Percentiles rank a stretch among this genome's conserved stretches.
phyloP scores from a whole-genome alignment of 2,888 invertebrate genomes.

The Eugnorisma glareosa region DNA sequence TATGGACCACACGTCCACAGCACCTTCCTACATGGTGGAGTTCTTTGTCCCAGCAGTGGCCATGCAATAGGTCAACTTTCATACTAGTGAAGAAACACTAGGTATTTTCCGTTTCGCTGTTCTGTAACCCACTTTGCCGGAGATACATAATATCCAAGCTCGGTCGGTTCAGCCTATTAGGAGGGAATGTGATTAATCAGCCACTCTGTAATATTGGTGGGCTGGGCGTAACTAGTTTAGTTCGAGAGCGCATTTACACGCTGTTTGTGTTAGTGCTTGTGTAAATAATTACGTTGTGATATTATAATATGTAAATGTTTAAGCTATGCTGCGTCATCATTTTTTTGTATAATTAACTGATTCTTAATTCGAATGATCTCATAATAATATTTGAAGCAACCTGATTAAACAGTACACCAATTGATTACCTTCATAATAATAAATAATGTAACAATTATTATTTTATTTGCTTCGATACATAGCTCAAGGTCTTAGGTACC shows the following conservation, averaged over 20 bases:
- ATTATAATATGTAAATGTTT: neutral
- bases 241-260: neutral
- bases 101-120: neutral
- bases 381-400: neutral
- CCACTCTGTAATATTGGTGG: neutral
- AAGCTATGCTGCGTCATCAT: neutral
- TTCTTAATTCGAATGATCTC: neutral
- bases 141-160: neutral
- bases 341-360: neutral
- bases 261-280: neutral
- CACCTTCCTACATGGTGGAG: neutral
- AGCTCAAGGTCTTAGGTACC: neutral
- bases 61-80: neutral
- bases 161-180: neutral
- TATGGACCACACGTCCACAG: neutral
- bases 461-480: neutral
- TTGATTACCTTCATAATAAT: neutral
- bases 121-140: neutral
- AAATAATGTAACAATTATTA: neutral
- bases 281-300: neutral
- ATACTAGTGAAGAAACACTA: neutral
- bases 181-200: constrained; percentile 14
- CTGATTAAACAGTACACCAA: too few relatives aligned
- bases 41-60: neutral
- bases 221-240: neutral